phyloP scores from a whole-genome alignment of 2,113 vertebrate genomes.

The Sphyrna mokarran region DNA sequence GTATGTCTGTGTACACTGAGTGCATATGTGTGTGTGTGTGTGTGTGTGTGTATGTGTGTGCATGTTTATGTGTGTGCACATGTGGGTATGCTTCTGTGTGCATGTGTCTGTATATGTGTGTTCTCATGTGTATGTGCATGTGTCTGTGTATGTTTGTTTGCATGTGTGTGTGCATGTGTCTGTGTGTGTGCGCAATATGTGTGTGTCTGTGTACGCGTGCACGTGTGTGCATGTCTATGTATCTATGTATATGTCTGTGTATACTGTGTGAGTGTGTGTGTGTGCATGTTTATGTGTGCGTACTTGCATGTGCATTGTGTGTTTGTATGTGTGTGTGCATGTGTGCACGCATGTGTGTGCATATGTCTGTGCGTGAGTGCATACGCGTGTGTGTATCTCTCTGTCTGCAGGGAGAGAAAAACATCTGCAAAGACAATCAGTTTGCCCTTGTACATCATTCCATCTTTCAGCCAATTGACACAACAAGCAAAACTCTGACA shows the following conservation, averaged over 20 bases:
- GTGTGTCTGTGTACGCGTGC: neutral
- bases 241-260: neutral
- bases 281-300: neutral
- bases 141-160: too few species aligned
- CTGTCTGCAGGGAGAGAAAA: neutral
- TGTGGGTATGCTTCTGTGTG: neutral
- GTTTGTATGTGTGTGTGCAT: neutral
- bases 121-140: neutral
- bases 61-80: neutral
- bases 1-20: too few species aligned
- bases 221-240: neutral
- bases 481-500: neutral
- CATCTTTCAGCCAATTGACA: neutral
- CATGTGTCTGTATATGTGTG: neutral
- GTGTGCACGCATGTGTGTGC: neutral
- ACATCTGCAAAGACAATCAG: neutral
- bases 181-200: neutral
- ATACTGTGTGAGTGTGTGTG: too few species aligned
- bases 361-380: neutral
- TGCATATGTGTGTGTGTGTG: neutral
- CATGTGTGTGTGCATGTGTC: neutral
- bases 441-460: neutral
- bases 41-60: neutral
- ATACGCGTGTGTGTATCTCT: neutral
- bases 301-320: neutral